These are phyloP conservation scores for Brachionus rubens DNA, from an alignment of 1,140 invertebrate species.

Conservation along the genomic window DNA sequence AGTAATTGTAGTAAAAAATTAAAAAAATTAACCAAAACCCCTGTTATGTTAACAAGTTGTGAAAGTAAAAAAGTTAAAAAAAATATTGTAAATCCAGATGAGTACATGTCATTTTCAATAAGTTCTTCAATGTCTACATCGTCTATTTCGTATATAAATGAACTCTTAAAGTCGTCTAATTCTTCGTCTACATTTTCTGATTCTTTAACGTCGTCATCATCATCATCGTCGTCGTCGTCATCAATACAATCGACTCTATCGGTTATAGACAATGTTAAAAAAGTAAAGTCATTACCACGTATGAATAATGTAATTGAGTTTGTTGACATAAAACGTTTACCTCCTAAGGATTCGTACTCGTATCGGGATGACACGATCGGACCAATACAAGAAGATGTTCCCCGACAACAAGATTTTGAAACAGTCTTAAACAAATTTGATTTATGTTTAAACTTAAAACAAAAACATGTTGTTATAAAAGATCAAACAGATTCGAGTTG, in stretches of 20 bases:
- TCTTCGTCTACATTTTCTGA: not conserved
- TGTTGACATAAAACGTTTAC: not conserved
- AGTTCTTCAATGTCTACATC: slow-evolving; percentile 26
- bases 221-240: not conserved
- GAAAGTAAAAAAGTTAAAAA: not conserved
- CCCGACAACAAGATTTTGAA: not conserved
- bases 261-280: not conserved
- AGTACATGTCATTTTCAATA: slow-evolving; percentile 17
- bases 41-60: not conserved
- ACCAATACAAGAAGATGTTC: not conserved
- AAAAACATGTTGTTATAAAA: not conserved
- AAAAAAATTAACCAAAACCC: not conserved
- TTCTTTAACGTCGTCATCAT: not conserved
- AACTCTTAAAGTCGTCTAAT: not conserved
- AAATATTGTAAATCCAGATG: slow-evolving; percentile 1
- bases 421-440: not conserved
- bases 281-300: slow-evolving; percentile 2
- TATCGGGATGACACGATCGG: slow-evolving; percentile 4
- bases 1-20: slow-evolving; percentile 1
- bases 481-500: not conserved
- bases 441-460: not conserved
- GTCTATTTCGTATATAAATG: slow-evolving; percentile 28
- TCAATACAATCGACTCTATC: not conserved
- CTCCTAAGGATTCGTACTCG: not conserved
- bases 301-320: slow-evolving; percentile 2